Evolutionary conservation across 2,888 invertebrate genomes (phyloP), one percentile per base, ranked within the genome.

Genomic region (Conomelus anceps): DNA sequence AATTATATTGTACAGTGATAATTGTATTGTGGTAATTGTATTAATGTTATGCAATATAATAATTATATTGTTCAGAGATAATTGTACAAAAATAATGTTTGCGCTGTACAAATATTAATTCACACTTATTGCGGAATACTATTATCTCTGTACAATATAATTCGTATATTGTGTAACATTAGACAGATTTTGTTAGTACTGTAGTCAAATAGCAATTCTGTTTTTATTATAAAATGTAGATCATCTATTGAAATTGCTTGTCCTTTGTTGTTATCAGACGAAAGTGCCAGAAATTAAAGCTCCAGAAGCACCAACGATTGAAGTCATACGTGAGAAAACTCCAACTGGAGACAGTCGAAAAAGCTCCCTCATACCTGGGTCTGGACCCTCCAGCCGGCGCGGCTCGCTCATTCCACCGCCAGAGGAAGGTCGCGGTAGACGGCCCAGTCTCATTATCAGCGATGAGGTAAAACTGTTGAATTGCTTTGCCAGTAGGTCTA

Each of bases 391-490:
- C 88, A 96, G 96, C 92, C 94, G 97, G 88, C 95, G 98, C 92
- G 98, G 98, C 90, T 98, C 98, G 88, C 95, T 98, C 90, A 96
- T 98, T 93, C 98, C 98, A 92, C 97, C 97, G 84, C 91, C 91
- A 9, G 92, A 92, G n/a, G 98, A 98, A 93, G 97, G 96, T 93
- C 96, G 96, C 94, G 96, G 96, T 92, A 95, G 98, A 92, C 95
- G 98, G 92, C 97, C 98, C 92, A 98, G 98, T 92, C 95, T 98
- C 92, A 97, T 98, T 92, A 98, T 98, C 93, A 97, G 98, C 93
- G 98, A 98, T 94, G 98, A 98, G 97, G 98, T 98, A 96, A 91
- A 89, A 26, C 86, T 26, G 86, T 26, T 86, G 23, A 86, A 11
- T 86, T 86, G 29, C 29, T 26, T 84, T 22, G 89, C 63, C 84